phyloP scores from a whole-genome alignment of 2,888 invertebrate genomes.

The Drosophila trichaetosa region DNA sequence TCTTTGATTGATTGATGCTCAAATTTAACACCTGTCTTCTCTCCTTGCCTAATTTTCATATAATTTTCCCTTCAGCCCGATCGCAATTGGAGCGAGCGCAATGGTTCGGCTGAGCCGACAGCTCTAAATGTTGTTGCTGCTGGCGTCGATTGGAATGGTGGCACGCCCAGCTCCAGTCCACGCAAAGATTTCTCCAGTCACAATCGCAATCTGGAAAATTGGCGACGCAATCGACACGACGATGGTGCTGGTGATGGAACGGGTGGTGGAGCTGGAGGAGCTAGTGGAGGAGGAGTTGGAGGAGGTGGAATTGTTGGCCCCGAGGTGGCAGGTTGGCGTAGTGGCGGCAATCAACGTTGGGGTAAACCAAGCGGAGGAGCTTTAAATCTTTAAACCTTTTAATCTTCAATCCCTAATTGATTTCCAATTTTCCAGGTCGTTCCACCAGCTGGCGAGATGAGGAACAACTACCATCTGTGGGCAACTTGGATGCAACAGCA shows the following conservation, averaged over 20 bases:
- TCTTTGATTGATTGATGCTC: neutral
- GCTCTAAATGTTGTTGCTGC: conserved; percentile 6
- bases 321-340: conserved; percentile 72
- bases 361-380: conserved; percentile 60
- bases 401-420: neutral
- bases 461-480: conserved; percentile 54
- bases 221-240: conserved; percentile 83
- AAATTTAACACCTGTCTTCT: neutral
- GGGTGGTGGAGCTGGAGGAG: conserved; percentile 20
- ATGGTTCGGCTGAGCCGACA: conserved; percentile 75
- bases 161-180: conserved; percentile 83
- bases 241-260: conserved; percentile 74
- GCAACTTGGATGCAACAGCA: conserved; percentile 29
- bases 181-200: conserved; percentile 83
- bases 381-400: neutral
- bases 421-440: conserved; percentile 69
- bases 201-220: conserved; percentile 83
- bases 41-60: neutral
- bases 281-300: conserved; percentile 23
- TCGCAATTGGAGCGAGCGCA: conserved; percentile 83
- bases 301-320: conserved; percentile 27
- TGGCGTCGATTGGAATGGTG: conserved; percentile 81
- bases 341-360: conserved; percentile 76
- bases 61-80: conserved; percentile 65
- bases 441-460: conserved; percentile 85